phyloP scores from a whole-genome alignment of 2,888 invertebrate species.

The Hypercompe scribonia region DNA sequence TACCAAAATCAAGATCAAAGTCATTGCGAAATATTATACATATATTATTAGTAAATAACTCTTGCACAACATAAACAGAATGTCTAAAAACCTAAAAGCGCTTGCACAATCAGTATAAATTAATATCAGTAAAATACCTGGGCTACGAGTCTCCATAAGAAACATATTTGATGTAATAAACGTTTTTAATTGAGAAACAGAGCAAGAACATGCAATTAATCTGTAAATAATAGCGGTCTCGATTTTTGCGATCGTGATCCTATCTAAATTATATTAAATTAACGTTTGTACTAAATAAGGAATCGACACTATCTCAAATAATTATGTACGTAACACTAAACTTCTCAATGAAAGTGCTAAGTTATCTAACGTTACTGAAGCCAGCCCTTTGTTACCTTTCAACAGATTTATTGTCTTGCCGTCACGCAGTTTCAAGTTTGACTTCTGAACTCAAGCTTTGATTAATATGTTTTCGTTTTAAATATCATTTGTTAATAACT shows the following conservation, averaged over 20 bases:
- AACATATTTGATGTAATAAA: background rate
- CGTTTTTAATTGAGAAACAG: background rate
- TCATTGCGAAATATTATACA: too few relatives aligned
- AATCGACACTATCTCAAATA: background rate
- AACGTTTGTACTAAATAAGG: too few relatives aligned
- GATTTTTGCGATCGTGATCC: too few relatives aligned
- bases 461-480: constrained; percentile 37
- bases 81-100: background rate
- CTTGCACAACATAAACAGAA: background rate
- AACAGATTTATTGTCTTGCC: constrained; percentile 33
- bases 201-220: too few relatives aligned
- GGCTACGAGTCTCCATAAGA: background rate
- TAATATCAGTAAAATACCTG: background rate
- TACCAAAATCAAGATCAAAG: too few relatives aligned
- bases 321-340: constrained; percentile 11
- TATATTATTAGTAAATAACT: background rate
- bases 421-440: constrained; percentile 35
- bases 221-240: too few relatives aligned
- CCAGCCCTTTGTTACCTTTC: constrained; percentile 34
- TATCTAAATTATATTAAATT: too few relatives aligned
- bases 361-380: constrained; percentile 26
- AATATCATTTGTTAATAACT: constrained; percentile 16
- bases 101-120: background rate
- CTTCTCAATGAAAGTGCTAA: constrained; percentile 19
- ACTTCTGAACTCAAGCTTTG: constrained; percentile 22